Percentiles rank a stretch among this genome's conserved stretches.
These are phyloP conservation scores for Chelmon rostratus DNA, from an alignment of 2,797 vertebrate species.

Conservation along the genomic window DNA sequence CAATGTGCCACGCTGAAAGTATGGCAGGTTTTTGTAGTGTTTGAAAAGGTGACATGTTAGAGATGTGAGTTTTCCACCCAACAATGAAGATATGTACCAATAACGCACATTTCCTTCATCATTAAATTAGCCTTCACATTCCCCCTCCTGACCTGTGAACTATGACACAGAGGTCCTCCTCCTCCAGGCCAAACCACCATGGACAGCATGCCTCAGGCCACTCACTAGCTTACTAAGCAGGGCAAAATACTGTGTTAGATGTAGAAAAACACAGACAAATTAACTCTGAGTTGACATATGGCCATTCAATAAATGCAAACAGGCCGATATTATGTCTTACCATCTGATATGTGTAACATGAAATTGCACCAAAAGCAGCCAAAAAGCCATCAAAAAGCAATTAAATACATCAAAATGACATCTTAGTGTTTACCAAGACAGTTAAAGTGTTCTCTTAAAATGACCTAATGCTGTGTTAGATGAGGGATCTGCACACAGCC, in stretches of 20 bases:
- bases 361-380: background rate
- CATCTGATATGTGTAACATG: background rate
- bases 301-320: background rate
- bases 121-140: conserved; percentile 74
- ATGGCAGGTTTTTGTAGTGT: background rate
- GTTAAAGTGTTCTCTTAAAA: background rate
- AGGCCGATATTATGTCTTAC: background rate
- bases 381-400: background rate
- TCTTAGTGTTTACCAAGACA: background rate
- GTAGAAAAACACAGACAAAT: conserved; percentile 14
- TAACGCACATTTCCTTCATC: conserved; percentile 49
- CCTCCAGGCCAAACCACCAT: conserved; percentile 91
- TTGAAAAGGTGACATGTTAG: conserved; percentile 2
- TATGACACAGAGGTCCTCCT: conserved; percentile 91
- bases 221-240: conserved; percentile 38
- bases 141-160: conserved; percentile 78
- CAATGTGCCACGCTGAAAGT: background rate
- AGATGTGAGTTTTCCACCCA: background rate
- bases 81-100: conserved; percentile 16
- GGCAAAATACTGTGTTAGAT: conserved; percentile 17
- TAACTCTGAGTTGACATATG: background rate
- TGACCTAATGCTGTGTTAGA: background rate
- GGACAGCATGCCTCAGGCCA: conserved; percentile 84
- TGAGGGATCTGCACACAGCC: background rate
- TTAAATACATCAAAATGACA: background rate